Conservation (phyloP, 2,797 vertebrate species). For the Mallotus villosus region DNA sequence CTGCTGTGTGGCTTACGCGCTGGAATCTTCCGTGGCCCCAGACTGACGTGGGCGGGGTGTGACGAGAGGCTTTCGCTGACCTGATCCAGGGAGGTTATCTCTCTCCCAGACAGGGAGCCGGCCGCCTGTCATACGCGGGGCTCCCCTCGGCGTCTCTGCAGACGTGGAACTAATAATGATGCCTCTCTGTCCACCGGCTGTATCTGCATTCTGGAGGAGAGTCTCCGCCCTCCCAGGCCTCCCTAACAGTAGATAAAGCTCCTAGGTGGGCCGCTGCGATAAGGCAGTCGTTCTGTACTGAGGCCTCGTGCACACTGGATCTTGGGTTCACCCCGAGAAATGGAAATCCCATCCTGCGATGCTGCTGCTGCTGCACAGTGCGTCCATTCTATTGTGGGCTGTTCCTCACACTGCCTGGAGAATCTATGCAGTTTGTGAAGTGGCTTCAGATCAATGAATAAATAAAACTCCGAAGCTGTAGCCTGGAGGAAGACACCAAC, state of each 20-base stretch:
- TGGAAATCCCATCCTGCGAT: too few relatives aligned
- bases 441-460: too few relatives aligned
- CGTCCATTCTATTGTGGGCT: too few relatives aligned
- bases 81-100: background rate
- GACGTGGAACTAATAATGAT: background rate
- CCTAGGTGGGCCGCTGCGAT: too few relatives aligned
- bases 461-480: too few relatives aligned
- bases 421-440: background rate
- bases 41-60: background rate
- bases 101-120: background rate
- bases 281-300: too few relatives aligned
- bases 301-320: too few relatives aligned
- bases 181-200: background rate
- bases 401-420: too few relatives aligned
- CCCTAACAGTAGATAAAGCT: too few relatives aligned
- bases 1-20: background rate
- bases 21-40: background rate
- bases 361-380: too few relatives aligned
- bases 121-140: background rate
- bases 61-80: conserved; percentile 1
- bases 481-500: too few relatives aligned
- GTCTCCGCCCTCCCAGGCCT: background rate
- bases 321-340: too few relatives aligned
- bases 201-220: background rate
- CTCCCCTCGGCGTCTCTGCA: background rate